Conservation (phyloP, 2,888 invertebrate genomes). For the Willowsia nigromaculata region DNA sequence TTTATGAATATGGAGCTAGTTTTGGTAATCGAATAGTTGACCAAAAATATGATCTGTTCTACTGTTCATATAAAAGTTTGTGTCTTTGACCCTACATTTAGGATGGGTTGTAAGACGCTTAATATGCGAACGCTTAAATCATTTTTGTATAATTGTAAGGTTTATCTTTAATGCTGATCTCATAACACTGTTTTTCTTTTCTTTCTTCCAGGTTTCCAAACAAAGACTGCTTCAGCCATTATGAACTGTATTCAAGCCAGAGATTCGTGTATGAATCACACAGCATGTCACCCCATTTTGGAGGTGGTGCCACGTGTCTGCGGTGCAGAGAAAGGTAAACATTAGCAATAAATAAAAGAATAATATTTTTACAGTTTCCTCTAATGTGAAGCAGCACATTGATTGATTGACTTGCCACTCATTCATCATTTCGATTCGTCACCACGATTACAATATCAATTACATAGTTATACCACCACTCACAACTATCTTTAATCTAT, state of each 20-base stretch:
- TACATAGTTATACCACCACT: no score
- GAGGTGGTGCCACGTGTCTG: slow-evolving; percentile 95
- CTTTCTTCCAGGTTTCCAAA: slow-evolving; percentile 87
- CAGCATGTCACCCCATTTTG: slow-evolving; percentile 93
- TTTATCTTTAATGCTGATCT: no score
- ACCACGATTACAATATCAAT: neutral
- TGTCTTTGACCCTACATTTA: no score
- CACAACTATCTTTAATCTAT: neutral
- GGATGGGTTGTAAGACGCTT: no score
- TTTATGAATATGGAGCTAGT: no score
- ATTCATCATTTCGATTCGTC: neutral
- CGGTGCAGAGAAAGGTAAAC: slow-evolving; percentile 88
- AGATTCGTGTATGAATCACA: slow-evolving; percentile 93
- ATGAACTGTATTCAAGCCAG: slow-evolving; percentile 93
- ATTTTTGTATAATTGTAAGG: no score
- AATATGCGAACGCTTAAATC: no score
- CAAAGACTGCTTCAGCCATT: slow-evolving; percentile 89
- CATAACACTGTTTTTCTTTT: slow-evolving; percentile 66
- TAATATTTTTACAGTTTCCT: neutral
- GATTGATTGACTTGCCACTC: slow-evolving; percentile 11
- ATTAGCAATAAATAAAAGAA: neutral
- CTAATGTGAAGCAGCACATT: neutral
- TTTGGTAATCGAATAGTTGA: no score
- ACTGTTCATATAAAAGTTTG: no score
- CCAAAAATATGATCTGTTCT: no score